Conservation (phyloP, 2,888 invertebrate species). For the Pheosia gnoma region DNA sequence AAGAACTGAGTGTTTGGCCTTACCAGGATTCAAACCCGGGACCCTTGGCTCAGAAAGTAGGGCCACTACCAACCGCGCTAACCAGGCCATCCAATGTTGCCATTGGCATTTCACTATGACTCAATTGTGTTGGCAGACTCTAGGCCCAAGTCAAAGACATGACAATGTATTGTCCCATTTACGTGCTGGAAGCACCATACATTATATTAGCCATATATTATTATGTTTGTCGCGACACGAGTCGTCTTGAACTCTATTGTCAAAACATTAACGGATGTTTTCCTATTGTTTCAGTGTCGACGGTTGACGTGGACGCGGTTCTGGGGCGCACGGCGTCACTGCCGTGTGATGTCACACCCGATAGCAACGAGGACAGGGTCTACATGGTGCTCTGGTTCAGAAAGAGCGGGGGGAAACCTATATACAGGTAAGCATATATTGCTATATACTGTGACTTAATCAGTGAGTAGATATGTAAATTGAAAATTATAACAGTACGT, state of each 20-base stretch:
- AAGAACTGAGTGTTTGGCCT: too few relatives aligned
- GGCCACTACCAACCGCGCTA: too few relatives aligned
- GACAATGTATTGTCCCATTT: too few relatives aligned
- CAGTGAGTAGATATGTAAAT: neutral
- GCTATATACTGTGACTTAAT: neutral
- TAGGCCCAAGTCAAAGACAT: too few relatives aligned
- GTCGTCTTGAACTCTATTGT: neutral
- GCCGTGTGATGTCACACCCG: conserved; percentile 95
- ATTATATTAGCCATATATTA: too few relatives aligned
- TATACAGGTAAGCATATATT: conserved; percentile 90
- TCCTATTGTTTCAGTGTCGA: conserved; percentile 69
- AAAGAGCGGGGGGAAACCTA: conserved; percentile 93
- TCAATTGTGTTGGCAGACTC: too few relatives aligned
- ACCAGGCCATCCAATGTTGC: too few relatives aligned
- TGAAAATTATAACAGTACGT: too few relatives aligned
- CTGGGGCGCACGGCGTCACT: conserved; percentile 92
- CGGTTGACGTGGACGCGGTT: conserved; percentile 90
- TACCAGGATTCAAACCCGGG: too few relatives aligned
- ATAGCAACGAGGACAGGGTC: conserved; percentile 92
- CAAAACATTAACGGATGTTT: conserved; percentile 14
- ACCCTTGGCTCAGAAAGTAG: too few relatives aligned
- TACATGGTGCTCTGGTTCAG: conserved; percentile 97
- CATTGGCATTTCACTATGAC: too few relatives aligned
- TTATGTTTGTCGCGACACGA: neutral
- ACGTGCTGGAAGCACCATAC: too few relatives aligned